phyloP scores from a whole-genome alignment of 2,113 vertebrate species.

The Corvus cornix region DNA sequence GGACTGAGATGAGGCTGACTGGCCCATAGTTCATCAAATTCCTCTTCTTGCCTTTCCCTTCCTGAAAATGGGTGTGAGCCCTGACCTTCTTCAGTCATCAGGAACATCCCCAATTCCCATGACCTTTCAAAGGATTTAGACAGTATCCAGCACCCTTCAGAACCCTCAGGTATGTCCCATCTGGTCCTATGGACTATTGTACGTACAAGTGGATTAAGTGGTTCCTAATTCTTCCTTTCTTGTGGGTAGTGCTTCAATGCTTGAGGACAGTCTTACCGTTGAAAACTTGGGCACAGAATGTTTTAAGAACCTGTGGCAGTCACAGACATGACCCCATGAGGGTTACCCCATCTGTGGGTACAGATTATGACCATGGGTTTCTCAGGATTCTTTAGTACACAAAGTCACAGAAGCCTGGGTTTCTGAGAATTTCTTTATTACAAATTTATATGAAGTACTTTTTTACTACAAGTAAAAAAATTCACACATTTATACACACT shows the following conservation, averaged over 20 bases:
- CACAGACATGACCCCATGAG: not conserved
- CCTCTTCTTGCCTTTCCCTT: not conserved
- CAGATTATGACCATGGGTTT: not conserved
- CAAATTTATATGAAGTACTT: not conserved
- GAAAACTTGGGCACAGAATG: not conserved
- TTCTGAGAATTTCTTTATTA: not conserved
- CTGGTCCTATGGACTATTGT: not conserved
- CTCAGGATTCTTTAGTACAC: not conserved
- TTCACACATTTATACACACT: not conserved
- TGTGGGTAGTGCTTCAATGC: not conserved
- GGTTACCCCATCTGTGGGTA: not conserved
- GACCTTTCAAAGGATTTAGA: not conserved
- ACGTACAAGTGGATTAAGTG: not conserved
- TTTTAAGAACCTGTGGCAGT: not conserved
- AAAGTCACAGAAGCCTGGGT: not conserved
- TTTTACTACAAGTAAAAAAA: not conserved
- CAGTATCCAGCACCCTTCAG: not conserved
- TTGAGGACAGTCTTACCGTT: not conserved
- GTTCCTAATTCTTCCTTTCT: not conserved
- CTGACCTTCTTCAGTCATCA: not conserved
- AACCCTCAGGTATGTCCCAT: too few species aligned
- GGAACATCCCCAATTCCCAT: not conserved
- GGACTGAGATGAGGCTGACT: not conserved
- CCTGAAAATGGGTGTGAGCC: not conserved
- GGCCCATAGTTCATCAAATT: rapidly evolving